Base-by-base conservation (phyloP, 2,113 vertebrate species). In the Coregonus clupeaformis region DNA sequence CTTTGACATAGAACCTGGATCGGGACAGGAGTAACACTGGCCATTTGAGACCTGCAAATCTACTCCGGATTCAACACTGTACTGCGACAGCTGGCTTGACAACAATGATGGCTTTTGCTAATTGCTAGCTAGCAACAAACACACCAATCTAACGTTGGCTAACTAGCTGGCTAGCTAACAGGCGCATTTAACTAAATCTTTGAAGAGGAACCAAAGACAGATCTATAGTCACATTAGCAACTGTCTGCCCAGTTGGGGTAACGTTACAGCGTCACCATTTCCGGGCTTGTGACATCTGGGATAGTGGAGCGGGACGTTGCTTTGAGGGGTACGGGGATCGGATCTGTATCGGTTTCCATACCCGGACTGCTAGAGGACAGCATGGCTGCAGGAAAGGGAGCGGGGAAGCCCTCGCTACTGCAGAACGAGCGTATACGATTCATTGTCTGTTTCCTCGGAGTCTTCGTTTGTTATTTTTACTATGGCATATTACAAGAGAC, bases 391-490 rank as follows among this genome's bases (percentile, higher is more conserved):
- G 85, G 79, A 4, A 92, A 92, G 52, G 88, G 77, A 80, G 70
- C 84, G 0, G 86, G 72, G 68, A 89, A 83, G 55, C 75, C 29
- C 1, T 88, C 76, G 3, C 14, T 88, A 20, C 87, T 91, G 80
- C 90, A 95, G 84, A 94, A 91, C 45, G 95, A 96, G 84, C 89
- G 94, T 75, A 77, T 97, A 59, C 92, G 96, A 2, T 93, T 99
- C 80, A 85, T 92, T 3, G 78, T 95, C 18, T 98, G 97, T 72
- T 99, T 97, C 84, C 55, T 97, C 6, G 97, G 97, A 1, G 97
- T 99, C 78, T 99, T 99, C 78, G 94, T 97, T 18, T 99, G 97
- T 74, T 99, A 99, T 82, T 98, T 98, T 85, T 99, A 97, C 89
- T 99, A 98, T 80, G 97, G 97, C n/a, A 96, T 99, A 75, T 85